A percentile compares a stretch with the other conserved stretches of the same genome.
phyloP scores from a whole-genome alignment of 1,140 invertebrate genomes.

The Hestina assimilis region DNA sequence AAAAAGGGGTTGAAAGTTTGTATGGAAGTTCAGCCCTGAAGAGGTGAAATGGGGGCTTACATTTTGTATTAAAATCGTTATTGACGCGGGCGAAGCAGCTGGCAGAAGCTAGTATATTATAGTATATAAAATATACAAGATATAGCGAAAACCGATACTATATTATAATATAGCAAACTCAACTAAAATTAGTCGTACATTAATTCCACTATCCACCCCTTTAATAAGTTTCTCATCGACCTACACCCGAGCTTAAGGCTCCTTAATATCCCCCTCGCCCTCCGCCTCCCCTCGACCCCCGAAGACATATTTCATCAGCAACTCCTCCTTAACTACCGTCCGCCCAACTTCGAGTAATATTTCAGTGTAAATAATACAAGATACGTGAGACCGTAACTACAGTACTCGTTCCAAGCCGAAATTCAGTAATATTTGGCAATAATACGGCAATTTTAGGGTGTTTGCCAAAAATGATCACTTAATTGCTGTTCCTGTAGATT shows the following conservation, averaged over 20 bases:
- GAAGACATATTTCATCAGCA: slow-evolving; percentile 75
- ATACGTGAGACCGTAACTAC: slow-evolving; percentile 48
- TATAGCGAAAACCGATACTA: neutral
- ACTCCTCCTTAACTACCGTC: slow-evolving; percentile 63
- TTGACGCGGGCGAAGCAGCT: too few relatives aligned
- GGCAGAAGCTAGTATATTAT: too few relatives aligned
- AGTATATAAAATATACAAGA: neutral
- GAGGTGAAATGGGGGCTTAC: too few relatives aligned
- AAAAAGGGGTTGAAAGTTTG: too few relatives aligned
- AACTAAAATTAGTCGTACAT: slow-evolving; percentile 34
- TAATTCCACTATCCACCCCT: slow-evolving; percentile 37
- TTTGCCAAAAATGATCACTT: slow-evolving; percentile 24
- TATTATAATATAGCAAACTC: slow-evolving; percentile 14
- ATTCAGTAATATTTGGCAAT: slow-evolving; percentile 25
- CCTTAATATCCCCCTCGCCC: slow-evolving; percentile 48
- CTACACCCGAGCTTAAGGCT: slow-evolving; percentile 63
- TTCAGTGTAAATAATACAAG: slow-evolving; percentile 69
- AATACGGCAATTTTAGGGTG: slow-evolving; percentile 18
- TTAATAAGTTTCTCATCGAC: slow-evolving; percentile 60
- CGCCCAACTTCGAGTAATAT: slow-evolving; percentile 63
- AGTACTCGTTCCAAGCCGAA: slow-evolving; percentile 19
- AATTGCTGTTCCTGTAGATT: slow-evolving; percentile 10
- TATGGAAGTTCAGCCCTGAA: too few relatives aligned
- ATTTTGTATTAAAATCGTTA: too few relatives aligned
- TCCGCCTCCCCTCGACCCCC: slow-evolving; percentile 35